Evolutionary conservation across 2,797 vertebrate genomes (phyloP).

Genomic region (Lindbergichthys nudifrons): DNA sequence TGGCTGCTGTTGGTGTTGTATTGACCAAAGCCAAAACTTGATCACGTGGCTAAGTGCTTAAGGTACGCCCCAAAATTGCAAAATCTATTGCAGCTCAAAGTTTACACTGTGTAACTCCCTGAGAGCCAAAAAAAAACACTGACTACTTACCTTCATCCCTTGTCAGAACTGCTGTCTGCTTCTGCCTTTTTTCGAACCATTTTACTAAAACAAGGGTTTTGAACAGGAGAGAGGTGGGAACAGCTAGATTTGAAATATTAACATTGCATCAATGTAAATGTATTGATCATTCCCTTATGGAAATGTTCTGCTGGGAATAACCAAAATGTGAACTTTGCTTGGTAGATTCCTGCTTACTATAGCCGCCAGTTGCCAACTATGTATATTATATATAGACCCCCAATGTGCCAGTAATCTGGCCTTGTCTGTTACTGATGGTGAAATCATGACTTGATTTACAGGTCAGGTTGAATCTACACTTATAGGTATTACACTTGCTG

Average conservation of each 20-base stretch:
- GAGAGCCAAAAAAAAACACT: conserved; percentile 44
- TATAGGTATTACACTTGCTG: conserved; percentile 38
- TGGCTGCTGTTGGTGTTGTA: conserved; percentile 48
- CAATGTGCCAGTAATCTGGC: conserved; percentile 41
- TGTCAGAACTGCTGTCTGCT: conserved; percentile 42
- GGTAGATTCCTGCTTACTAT: conserved; percentile 48
- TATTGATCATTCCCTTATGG: conserved; percentile 63
- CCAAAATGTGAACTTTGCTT: conserved; percentile 55
- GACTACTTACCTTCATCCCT: conserved; percentile 53
- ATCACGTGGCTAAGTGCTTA: conserved; percentile 53
- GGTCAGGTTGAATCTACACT: conserved; percentile 23
- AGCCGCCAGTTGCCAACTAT: conserved; percentile 45
- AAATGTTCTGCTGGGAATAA: conserved; percentile 55
- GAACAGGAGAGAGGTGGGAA: conserved; percentile 33
- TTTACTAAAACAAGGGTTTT: conserved; percentile 37
- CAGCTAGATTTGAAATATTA: conserved; percentile 52
- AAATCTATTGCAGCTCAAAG: conserved; percentile 63
- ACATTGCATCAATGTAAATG: conserved; percentile 77
- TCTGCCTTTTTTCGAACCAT: conserved; percentile 42
- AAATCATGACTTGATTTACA: conserved; percentile 28
- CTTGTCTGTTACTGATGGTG: conserved; percentile 35
- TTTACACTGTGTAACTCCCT: conserved; percentile 53
- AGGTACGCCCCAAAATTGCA: conserved; percentile 34
- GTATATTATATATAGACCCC: conserved; percentile 65
- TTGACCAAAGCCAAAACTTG: conserved; percentile 63